Percentiles rank a stretch among this genome's conserved stretches.
Conservation (phyloP, 1,140 invertebrate genomes). For the Coelopa frigida region DNA sequence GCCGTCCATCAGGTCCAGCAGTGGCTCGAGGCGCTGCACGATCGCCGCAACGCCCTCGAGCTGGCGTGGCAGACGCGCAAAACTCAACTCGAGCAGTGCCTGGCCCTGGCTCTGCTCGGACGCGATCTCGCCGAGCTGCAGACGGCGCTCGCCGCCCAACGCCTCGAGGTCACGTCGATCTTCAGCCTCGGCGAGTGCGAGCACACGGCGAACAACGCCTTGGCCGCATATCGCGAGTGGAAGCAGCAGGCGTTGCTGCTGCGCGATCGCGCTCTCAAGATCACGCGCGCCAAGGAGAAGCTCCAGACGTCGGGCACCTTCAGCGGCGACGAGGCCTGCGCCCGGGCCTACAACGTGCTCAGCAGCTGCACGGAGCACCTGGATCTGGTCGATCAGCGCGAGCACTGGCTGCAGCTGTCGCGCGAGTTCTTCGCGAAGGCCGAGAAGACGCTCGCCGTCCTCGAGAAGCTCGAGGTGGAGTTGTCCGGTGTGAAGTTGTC, state of each 20-base stretch:
- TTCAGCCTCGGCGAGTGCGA: slow-evolving; percentile 57
- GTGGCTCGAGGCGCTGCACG: slow-evolving; percentile 71
- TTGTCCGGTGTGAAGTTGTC: slow-evolving; percentile 59
- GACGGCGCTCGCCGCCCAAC: slow-evolving; percentile 47
- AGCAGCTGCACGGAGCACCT: slow-evolving; percentile 66
- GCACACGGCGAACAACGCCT: slow-evolving; percentile 59
- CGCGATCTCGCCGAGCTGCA: slow-evolving; percentile 65
- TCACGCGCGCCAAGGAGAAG: slow-evolving; percentile 71
- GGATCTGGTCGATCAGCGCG: slow-evolving; percentile 62
- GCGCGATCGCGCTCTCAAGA: slow-evolving; percentile 68
- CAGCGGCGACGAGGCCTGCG: slow-evolving; percentile 60
- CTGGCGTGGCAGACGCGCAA: slow-evolving; percentile 63
- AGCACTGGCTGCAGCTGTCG: slow-evolving; percentile 58
- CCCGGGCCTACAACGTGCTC: slow-evolving; percentile 66
- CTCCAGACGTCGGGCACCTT: slow-evolving; percentile 62
- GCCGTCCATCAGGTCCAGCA: slow-evolving; percentile 64
- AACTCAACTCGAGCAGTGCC: slow-evolving; percentile 66
- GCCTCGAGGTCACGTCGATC: slow-evolving; percentile 24
- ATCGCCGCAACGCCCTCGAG: slow-evolving; percentile 66
- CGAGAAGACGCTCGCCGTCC: slow-evolving; percentile 65
- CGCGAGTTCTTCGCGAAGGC: slow-evolving; percentile 68
- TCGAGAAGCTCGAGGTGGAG: slow-evolving; percentile 72
- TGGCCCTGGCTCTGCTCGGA: slow-evolving; percentile 66
- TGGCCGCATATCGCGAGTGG: slow-evolving; percentile 63
- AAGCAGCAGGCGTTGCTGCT: slow-evolving; percentile 66